These are phyloP conservation scores for Siniperca chuatsi DNA, from an alignment of 2,113 vertebrate species.

Conservation along the genomic window DNA sequence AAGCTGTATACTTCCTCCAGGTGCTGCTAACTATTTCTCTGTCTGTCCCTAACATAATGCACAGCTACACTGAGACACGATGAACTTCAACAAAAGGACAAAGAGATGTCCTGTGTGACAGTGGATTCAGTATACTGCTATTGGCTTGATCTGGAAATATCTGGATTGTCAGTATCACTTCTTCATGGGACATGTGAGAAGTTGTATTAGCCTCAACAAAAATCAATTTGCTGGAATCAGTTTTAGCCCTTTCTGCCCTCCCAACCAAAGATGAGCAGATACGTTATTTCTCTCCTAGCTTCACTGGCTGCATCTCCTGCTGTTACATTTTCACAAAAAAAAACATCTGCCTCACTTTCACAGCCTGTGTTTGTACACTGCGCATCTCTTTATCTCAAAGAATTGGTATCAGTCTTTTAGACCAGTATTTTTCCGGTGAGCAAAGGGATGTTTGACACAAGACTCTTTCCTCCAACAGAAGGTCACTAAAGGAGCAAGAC, in stretches of 20 bases:
- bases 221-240: not conserved
- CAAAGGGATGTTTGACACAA: slow-evolving; percentile 13
- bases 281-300: not conserved
- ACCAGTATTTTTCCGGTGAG: not conserved
- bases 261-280: not conserved
- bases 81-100: not conserved
- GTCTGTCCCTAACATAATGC: slow-evolving; percentile 8
- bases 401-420: not conserved
- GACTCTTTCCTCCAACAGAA: slow-evolving; percentile 85
- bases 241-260: not conserved
- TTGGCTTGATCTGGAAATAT: too few relatives aligned
- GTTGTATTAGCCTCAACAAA: not conserved
- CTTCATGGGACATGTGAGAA: not conserved
- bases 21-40: slow-evolving; percentile 46
- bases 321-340: not conserved
- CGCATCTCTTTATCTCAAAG: not conserved
- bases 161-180: not conserved
- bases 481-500: slow-evolving; percentile 98
- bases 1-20: slow-evolving; percentile 70
- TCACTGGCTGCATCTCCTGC: not conserved
- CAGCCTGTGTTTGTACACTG: not conserved
- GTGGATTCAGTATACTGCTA: not conserved
- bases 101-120: not conserved
- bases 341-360: not conserved
- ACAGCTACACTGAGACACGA: slow-evolving; percentile 4